Conservation (phyloP, 2,888 invertebrate genomes). For the Dicranocentrus wangi region DNA sequence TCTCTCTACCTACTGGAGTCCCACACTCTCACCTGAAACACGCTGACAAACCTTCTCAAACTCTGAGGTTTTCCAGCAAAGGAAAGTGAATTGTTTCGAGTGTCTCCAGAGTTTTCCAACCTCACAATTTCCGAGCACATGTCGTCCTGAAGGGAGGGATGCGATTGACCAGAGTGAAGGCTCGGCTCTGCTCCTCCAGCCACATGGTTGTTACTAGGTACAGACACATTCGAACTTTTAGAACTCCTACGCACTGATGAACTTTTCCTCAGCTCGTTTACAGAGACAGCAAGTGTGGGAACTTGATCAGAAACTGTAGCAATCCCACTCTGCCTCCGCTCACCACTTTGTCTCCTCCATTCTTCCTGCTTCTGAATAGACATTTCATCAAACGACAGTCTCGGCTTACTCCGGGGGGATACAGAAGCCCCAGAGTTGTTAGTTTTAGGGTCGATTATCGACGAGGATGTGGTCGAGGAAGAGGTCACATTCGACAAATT, state of each 20-base stretch:
- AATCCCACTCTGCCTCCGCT: constrained; percentile 17
- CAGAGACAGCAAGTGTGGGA: constrained; percentile 20
- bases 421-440: constrained; percentile 37
- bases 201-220: constrained; percentile 25
- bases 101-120: constrained; percentile 59
- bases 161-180: constrained; percentile 63
- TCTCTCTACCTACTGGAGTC: neutral
- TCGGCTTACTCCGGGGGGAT: constrained; percentile 62
- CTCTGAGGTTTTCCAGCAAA: neutral
- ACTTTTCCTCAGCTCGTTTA: constrained; percentile 35
- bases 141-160: constrained; percentile 70
- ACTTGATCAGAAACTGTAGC: constrained; percentile 42
- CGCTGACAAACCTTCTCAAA: constrained; percentile 41
- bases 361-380: constrained; percentile 60
- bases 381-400: constrained; percentile 70
- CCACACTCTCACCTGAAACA: constrained; percentile 47
- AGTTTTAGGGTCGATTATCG: constrained; percentile 35
- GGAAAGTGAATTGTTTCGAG: constrained; percentile 43
- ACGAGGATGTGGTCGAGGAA: constrained; percentile 32
- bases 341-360: constrained; percentile 40
- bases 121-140: constrained; percentile 70
- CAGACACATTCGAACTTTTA: constrained; percentile 3
- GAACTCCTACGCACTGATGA: constrained; percentile 13
- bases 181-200: constrained; percentile 47
- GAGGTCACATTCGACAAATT: constrained; percentile 49